phyloP scores from a whole-genome alignment of 2,888 invertebrate species.

The Pollenia griseotomentosa region DNA sequence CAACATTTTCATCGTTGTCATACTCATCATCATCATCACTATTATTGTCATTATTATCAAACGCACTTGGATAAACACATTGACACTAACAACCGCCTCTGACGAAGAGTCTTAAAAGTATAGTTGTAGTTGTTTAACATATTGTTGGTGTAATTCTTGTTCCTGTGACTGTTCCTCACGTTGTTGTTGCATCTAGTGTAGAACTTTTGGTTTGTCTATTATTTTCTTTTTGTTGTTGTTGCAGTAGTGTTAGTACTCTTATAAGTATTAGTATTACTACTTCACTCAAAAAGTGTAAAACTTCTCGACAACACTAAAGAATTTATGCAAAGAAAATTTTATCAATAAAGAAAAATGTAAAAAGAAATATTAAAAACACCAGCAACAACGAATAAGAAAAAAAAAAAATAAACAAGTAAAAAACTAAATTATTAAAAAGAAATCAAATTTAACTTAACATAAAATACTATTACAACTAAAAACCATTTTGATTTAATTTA shows the following conservation, averaged over 20 bases:
- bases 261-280: constrained; percentile 54
- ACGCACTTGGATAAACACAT: constrained; percentile 18
- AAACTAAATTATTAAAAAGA: background rate
- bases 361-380: background rate
- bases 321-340: constrained; percentile 48
- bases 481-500: constrained; percentile 18
- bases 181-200: constrained; percentile 39
- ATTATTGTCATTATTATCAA: constrained; percentile 51
- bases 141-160: constrained; percentile 12
- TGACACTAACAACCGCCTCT: background rate
- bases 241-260: constrained; percentile 52
- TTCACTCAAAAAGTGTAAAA: constrained; percentile 59
- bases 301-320: constrained; percentile 31
- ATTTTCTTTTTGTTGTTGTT: constrained; percentile 11
- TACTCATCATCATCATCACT: constrained; percentile 40
- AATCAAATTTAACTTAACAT: constrained; percentile 19
- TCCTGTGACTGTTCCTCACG: background rate
- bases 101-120: constrained; percentile 47
- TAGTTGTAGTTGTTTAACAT: constrained; percentile 14
- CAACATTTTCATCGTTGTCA: constrained; percentile 21
- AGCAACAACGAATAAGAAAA: constrained; percentile 36
- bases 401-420: constrained; percentile 7
- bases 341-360: constrained; percentile 21
- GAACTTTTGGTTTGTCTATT: constrained; percentile 33
- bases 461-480: constrained; percentile 18